phyloP scores from a whole-genome alignment of 2,113 vertebrate genomes.

The Oceanites oceanicus region DNA sequence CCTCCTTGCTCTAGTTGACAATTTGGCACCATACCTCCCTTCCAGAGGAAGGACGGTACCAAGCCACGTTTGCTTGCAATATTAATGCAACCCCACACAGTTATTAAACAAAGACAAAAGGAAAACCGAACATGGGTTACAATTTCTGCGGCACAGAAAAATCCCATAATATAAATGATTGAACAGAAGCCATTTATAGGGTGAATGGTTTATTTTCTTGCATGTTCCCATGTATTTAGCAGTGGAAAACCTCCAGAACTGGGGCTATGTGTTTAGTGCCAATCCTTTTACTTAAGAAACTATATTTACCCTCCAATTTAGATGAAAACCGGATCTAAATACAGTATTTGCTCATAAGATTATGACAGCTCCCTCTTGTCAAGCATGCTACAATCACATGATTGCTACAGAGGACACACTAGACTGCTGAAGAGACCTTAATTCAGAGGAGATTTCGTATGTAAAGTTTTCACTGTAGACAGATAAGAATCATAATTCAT shows the following conservation, averaged over 20 bases:
- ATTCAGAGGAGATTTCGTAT: neutral
- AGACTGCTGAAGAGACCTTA: neutral
- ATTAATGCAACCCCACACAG: neutral
- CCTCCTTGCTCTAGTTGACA: neutral
- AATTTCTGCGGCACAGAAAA: neutral
- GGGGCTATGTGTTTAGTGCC: neutral
- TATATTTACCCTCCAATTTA: neutral
- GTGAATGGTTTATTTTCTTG: neutral
- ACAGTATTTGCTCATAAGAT: neutral
- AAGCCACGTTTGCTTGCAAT: neutral
- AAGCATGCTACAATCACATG: neutral
- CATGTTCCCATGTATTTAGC: neutral
- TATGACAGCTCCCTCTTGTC: neutral
- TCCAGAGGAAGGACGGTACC: neutral
- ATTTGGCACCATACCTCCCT: neutral
- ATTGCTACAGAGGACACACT: neutral
- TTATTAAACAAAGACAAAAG: neutral
- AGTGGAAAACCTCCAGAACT: neutral
- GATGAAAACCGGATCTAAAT: neutral
- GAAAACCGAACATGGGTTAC: neutral
- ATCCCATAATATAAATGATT: neutral
- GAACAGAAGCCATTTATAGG: neutral
- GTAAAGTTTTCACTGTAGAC: neutral
- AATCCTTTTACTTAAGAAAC: neutral
- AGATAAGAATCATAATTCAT: neutral